Conservation (phyloP, 2,797 vertebrate species). For the Anabacerthia variegaticeps region DNA sequence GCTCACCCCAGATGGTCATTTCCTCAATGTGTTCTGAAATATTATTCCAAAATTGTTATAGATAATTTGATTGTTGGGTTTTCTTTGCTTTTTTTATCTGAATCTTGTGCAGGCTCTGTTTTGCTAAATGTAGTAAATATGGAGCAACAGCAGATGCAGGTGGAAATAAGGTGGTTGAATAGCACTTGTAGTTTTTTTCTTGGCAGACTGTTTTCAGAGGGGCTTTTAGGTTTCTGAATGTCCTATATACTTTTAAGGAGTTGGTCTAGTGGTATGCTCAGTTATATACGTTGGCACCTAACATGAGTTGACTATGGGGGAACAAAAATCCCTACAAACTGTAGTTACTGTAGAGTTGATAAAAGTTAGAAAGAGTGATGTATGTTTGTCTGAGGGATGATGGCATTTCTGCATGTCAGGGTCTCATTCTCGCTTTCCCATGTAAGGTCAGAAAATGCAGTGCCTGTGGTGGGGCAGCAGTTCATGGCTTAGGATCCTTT, state of each 20-base stretch:
- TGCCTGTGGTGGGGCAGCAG: neutral
- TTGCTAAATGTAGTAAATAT: neutral
- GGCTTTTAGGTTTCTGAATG: neutral
- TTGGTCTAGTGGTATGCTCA: neutral
- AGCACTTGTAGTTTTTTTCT: neutral
- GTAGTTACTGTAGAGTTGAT: neutral
- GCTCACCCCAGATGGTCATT: neutral
- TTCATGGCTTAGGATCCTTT: neutral
- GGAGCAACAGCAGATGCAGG: neutral
- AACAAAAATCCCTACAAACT: neutral
- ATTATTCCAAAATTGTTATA: neutral
- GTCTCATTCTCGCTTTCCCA: neutral
- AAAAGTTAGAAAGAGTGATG: neutral
- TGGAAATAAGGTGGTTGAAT: neutral
- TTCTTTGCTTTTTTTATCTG: neutral
- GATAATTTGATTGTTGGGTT: neutral
- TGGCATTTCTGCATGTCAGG: accelerated
- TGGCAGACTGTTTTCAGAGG: neutral
- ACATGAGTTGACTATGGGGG: neutral
- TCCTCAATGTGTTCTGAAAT: neutral
- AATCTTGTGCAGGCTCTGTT: neutral
- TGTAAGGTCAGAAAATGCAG: neutral
- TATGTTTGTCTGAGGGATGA: neutral
- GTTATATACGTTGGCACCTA: neutral
- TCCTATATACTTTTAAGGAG: neutral